Evolutionary conservation across 2,888 invertebrate genomes (phyloP).

Genomic region (Diplolepis rosae): DNA sequence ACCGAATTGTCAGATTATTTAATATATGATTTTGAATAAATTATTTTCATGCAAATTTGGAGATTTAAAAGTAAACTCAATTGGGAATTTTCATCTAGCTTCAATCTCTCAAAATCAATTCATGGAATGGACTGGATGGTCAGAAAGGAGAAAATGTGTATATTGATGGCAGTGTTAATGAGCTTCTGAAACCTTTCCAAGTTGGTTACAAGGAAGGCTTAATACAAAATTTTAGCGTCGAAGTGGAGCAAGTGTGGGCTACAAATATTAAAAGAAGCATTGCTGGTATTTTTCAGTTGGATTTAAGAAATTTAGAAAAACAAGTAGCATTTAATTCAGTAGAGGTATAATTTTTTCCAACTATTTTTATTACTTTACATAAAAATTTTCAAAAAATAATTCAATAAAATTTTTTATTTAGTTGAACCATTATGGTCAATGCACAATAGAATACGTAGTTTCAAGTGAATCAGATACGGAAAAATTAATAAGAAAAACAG

Average conservation of each 20-base stretch:
- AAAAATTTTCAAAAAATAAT: not conserved
- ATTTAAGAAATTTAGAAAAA: conserved; percentile 64
- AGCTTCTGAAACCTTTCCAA: conserved; percentile 65
- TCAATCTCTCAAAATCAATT: conserved; percentile 59
- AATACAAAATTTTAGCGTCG: conserved; percentile 65
- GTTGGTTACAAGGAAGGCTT: conserved; percentile 62
- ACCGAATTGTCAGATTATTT: no score
- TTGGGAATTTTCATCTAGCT: conserved; percentile 54
- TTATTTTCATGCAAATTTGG: no score
- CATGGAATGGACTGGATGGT: conserved; percentile 60
- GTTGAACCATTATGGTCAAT: conserved; percentile 71
- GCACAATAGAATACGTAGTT: conserved; percentile 70
- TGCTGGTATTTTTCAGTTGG: conserved; percentile 80
- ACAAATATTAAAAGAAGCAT: conserved; percentile 82
- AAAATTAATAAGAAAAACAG: conserved; percentile 67
- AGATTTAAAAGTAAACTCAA: no score
- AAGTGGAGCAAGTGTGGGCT: conserved; percentile 78
- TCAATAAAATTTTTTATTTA: conserved; percentile 44
- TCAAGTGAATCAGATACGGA: conserved; percentile 58
- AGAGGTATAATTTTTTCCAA: conserved; percentile 57
- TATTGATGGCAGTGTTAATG: conserved; percentile 47
- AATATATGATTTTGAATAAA: no score
- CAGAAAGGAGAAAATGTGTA: conserved; percentile 46
- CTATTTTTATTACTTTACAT: not conserved
- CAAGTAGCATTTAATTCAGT: conserved; percentile 64